Conservation (phyloP, 2,797 vertebrate species). For the Bovichtus variegatus region DNA sequence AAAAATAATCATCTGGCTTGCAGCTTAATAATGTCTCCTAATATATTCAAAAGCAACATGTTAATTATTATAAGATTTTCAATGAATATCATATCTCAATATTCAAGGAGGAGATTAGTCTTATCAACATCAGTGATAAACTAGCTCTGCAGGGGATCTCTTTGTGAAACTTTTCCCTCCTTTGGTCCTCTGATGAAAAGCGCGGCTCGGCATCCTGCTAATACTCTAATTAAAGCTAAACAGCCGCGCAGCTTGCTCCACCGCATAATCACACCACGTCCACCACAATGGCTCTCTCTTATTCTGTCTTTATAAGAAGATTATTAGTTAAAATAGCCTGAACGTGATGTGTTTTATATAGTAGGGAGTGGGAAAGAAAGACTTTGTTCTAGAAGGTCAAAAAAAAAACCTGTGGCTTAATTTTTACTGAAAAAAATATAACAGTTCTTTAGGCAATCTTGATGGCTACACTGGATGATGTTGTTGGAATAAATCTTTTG, state of each 20-base stretch:
- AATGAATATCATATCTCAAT: conserved; percentile 57
- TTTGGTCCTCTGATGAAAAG: conserved; percentile 68
- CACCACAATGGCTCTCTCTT: conserved; percentile 57
- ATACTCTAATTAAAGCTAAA: conserved; percentile 78
- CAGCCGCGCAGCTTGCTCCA: conserved; percentile 66
- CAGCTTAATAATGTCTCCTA: conserved; percentile 34
- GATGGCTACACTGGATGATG: conserved; percentile 4
- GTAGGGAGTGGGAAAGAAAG: background rate
- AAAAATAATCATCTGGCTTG: conserved; percentile 31
- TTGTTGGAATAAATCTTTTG: conserved; percentile 6
- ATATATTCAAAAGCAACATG: conserved; percentile 50
- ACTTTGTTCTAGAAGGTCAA: conserved; percentile 50
- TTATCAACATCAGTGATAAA: conserved; percentile 58
- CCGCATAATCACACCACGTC: conserved; percentile 60
- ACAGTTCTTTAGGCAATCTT: background rate
- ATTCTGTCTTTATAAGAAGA: conserved; percentile 49
- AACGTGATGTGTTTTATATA: conserved; percentile 41
- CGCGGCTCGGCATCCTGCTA: conserved; percentile 67
- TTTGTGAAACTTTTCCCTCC: conserved; percentile 57
- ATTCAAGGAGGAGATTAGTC: conserved; percentile 55
- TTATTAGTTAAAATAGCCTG: conserved; percentile 58
- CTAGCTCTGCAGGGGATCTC: conserved; percentile 59
- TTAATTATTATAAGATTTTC: conserved; percentile 57
- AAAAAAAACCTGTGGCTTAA: conserved; percentile 24
- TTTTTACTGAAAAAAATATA: conserved; percentile 18